Evolutionary conservation across 2,797 vertebrate genomes (phyloP).

Genomic region (Galagoides demidoff): DNA sequence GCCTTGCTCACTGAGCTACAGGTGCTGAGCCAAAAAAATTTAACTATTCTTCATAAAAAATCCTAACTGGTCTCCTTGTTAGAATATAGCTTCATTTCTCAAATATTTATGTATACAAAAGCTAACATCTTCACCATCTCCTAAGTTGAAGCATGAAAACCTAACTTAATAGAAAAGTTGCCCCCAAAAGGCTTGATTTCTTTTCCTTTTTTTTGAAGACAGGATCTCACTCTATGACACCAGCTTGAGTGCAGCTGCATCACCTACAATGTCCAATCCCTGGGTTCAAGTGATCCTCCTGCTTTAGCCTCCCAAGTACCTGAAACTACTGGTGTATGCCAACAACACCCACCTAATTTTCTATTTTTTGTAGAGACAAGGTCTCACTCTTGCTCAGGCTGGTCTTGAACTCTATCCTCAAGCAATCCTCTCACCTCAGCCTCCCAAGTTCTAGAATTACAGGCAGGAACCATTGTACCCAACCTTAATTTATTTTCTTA

Average conservation of each 20-base stretch:
- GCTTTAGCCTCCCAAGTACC: neutral
- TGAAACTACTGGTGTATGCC: neutral
- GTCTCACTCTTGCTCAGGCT: neutral
- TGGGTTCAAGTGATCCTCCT: neutral
- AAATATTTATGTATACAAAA: neutral
- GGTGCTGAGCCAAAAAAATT: no score
- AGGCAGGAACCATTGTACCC: neutral
- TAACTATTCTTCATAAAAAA: no score
- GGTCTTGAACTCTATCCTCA: neutral
- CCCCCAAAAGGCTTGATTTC: neutral
- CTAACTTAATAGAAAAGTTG: neutral
- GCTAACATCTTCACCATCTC: neutral
- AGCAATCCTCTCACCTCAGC: neutral
- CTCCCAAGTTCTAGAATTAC: neutral
- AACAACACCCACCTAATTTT: neutral
- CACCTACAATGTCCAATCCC: neutral
- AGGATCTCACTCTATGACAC: no score
- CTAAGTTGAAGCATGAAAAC: slow-evolving; percentile 22
- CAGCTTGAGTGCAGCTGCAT: no score
- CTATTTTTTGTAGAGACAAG: neutral
- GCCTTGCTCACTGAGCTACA: no score
- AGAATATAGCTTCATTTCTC: slow-evolving; percentile 16
- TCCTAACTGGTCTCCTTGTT: neutral
- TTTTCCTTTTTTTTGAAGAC: neutral
- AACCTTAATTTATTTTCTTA: neutral